These are phyloP conservation scores for Carassius auratus DNA, from an alignment of 2,113 vertebrate genomes.

Conservation along the genomic window DNA sequence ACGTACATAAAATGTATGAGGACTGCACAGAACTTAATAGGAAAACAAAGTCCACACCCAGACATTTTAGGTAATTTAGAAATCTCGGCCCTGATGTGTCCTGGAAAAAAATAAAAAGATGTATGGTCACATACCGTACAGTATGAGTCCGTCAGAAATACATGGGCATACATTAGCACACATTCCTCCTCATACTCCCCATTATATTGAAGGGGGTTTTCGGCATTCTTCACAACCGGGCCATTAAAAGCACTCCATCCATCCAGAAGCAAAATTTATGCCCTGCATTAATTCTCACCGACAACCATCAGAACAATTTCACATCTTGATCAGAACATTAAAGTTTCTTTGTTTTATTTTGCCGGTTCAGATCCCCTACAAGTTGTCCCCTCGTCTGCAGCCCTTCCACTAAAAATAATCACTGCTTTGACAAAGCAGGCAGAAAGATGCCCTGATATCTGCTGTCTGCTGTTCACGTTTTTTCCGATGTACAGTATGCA, in stretches of 20 bases:
- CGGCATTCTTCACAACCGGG: background rate
- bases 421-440: constrained; percentile 37
- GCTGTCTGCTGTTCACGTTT: constrained; percentile 11
- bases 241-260: constrained; percentile 6
- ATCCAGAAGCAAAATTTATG: background rate
- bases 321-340: constrained; percentile 41
- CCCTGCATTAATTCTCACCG: constrained; percentile 1
- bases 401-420: constrained; percentile 27
- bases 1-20: too few relatives aligned
- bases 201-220: background rate
- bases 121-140: background rate
- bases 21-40: too few relatives aligned
- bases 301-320: constrained; percentile 29
- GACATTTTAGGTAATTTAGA: too few relatives aligned
- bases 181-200: background rate
- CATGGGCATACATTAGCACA: background rate
- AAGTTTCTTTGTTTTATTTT: constrained; percentile 31
- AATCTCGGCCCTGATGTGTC: too few relatives aligned
- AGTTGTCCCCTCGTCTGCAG: background rate
- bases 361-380: constrained; percentile 11
- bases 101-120: too few relatives aligned
- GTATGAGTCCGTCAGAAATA: background rate
- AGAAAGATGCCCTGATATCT: constrained; percentile 24
- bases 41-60: too few relatives aligned
- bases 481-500: background rate